Base-by-base conservation (phyloP, 2,113 vertebrate species). In the Galbula dea region DNA sequence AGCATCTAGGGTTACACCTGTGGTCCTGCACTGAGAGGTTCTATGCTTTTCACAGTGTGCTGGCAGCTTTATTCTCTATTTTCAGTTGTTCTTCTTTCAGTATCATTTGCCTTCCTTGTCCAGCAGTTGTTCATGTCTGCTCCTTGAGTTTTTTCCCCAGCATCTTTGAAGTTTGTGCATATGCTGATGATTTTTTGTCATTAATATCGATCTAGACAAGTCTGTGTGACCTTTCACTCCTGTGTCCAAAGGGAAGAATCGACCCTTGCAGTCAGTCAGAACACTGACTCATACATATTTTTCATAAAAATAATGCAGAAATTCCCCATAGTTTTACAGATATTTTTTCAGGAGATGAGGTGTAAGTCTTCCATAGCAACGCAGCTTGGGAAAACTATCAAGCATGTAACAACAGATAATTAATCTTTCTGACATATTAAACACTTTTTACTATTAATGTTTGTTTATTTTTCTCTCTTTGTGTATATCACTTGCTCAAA, bases 261-360 rank as follows among this genome's bases (percentile, higher is more conserved):
- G 39, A 93, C 92, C 88, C 90, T 73, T 83, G 79, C 85, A 83
- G 83, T 86, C 75, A 72, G 71, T 73, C 89, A 89, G 89, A 66
- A 68, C 89, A 80, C 93, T 94, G 96, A 96, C 83, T 94, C 96
- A 96, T 92, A 61, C 93, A 94, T 95, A 91, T 65, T 96, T 95
- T 83, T 94, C 68, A 49, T 63, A 52, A 86, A 96, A 94, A 96
- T 84, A 92, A 95, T 94, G 73, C 55, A 73, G 83, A 92, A 94
- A 95, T 88, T 96, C 95, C 86, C 92, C 73, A 81, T 78, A 90
- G 95, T 71, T 92, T 90, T 74, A 88, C 79, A 80, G 69, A 71
- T 86, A 45, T 34, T 94, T 93, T 91, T 95, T 95, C 82, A 80
- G 84, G 75, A 85, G 51, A 48, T 88, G 67, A 88, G 94, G 36